A percentile compares a stretch with the other conserved stretches of the same genome.
Evolutionary conservation across 2,113 vertebrate species (phyloP).

Genomic region (Martes martes): DNA sequence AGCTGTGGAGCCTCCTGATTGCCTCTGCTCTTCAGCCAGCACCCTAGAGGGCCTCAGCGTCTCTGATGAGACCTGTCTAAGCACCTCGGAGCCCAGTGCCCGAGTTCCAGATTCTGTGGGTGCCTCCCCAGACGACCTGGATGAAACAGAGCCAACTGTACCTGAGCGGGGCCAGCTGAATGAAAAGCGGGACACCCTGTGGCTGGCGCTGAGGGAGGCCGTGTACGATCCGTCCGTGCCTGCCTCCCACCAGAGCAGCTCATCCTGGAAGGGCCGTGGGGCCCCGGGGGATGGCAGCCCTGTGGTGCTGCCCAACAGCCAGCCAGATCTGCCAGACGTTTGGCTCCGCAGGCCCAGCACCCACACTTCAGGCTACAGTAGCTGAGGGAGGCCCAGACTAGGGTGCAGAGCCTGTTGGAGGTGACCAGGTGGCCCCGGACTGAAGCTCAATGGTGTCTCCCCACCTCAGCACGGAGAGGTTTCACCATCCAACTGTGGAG

Average conservation of each 20-base stretch:
- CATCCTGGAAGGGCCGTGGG: slow-evolving; percentile 85
- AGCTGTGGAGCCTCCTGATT: slow-evolving; percentile 56
- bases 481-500: not conserved
- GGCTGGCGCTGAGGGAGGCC: slow-evolving; percentile 92
- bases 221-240: slow-evolving; percentile 86
- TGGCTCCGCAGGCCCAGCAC: slow-evolving; percentile 94
- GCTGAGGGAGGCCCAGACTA: slow-evolving; percentile 60
- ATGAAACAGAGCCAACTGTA: slow-evolving; percentile 72
- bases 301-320: slow-evolving; percentile 95
- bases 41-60: slow-evolving; percentile 92
- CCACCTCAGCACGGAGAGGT: not conserved
- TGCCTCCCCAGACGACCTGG: slow-evolving; percentile 81
- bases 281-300: slow-evolving; percentile 85
- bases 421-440: not conserved
- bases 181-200: slow-evolving; percentile 91
- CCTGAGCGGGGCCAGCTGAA: slow-evolving; percentile 90
- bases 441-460: not conserved
- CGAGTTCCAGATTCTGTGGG: slow-evolving; percentile 79
- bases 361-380: slow-evolving; percentile 88
- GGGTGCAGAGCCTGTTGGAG: not conserved
- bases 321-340: slow-evolving; percentile 95
- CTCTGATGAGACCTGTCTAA: slow-evolving; percentile 92
- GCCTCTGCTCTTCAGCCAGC: slow-evolving; percentile 87
- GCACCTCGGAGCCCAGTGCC: slow-evolving; percentile 85
- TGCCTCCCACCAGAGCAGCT: slow-evolving; percentile 82